These are phyloP conservation scores for Porites divaricata DNA, from an alignment of 92 coral and sea anemone species.

Conservation along the genomic window DNA sequence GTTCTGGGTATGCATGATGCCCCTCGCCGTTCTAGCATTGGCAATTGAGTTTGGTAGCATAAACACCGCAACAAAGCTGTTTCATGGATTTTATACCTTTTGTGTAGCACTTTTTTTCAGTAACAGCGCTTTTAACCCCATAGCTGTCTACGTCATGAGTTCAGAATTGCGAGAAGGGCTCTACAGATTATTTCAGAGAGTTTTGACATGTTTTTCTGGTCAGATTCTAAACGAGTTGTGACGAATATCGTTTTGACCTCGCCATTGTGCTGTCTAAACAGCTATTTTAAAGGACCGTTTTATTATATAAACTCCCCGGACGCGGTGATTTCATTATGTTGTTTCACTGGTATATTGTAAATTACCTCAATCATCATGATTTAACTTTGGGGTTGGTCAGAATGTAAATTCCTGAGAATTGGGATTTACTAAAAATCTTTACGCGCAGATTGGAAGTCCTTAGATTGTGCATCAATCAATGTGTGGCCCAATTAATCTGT, in stretches of 20 bases:
- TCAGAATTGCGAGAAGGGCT: slow-evolving; percentile 77
- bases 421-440: background rate
- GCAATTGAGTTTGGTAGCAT: slow-evolving; percentile 74
- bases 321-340: no score
- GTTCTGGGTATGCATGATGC: slow-evolving; percentile 91
- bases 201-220: slow-evolving; percentile 1
- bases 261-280: background rate
- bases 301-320: background rate
- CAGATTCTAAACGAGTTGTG: background rate
- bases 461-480: background rate
- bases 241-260: background rate
- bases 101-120: slow-evolving; percentile 82
- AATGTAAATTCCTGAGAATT: background rate
- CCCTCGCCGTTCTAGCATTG: slow-evolving; percentile 81
- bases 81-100: slow-evolving; percentile 66
- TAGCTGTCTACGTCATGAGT: slow-evolving; percentile 92
- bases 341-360: no score
- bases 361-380: no score
- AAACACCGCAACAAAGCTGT: slow-evolving; percentile 17
- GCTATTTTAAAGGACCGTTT: no score
- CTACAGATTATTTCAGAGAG: slow-evolving; percentile 43
- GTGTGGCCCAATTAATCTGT: background rate
- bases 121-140: slow-evolving; percentile 96
- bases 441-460: background rate
- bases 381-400: background rate